Evolutionary conservation across 2,888 invertebrate species (phyloP).

Genomic region (Trichacis sp.): DNA sequence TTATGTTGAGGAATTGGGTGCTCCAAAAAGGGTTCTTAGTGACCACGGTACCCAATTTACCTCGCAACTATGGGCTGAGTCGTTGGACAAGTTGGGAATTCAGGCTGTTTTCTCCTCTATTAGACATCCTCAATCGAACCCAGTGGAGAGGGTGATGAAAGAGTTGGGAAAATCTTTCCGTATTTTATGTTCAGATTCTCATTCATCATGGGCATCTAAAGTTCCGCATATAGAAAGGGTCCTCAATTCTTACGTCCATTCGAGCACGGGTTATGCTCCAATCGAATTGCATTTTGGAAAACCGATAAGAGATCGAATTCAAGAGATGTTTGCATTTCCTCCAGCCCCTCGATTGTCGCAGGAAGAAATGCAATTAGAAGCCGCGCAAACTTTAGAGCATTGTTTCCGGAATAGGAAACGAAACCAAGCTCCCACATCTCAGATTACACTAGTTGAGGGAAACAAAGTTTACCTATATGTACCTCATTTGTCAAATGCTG

Average conservation of each 20-base stretch:
- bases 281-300: constrained; percentile 29
- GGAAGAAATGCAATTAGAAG: too few relatives aligned
- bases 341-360: too few relatives aligned
- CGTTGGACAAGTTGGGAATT: neutral
- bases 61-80: neutral
- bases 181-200: constrained; percentile 23
- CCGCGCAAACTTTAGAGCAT: too few relatives aligned
- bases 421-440: too few relatives aligned
- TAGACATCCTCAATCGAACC: constrained; percentile 26
- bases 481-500: too few relatives aligned
- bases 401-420: too few relatives aligned
- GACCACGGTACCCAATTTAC: constrained; percentile 15
- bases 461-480: too few relatives aligned
- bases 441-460: too few relatives aligned
- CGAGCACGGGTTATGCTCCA: constrained; percentile 24
- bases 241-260: constrained; percentile 26
- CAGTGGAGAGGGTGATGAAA: too few relatives aligned
- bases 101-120: neutral
- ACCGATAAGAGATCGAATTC: too few relatives aligned
- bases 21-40: neutral
- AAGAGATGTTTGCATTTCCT: too few relatives aligned
- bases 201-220: constrained; percentile 24
- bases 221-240: constrained; percentile 21
- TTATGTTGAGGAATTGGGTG: constrained; percentile 2
- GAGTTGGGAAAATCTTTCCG: too few relatives aligned